Evolutionary conservation across 2,113 vertebrate genomes (phyloP), one percentile per base, ranked within the genome.

Genomic region (Burhinus oedicnemus): DNA sequence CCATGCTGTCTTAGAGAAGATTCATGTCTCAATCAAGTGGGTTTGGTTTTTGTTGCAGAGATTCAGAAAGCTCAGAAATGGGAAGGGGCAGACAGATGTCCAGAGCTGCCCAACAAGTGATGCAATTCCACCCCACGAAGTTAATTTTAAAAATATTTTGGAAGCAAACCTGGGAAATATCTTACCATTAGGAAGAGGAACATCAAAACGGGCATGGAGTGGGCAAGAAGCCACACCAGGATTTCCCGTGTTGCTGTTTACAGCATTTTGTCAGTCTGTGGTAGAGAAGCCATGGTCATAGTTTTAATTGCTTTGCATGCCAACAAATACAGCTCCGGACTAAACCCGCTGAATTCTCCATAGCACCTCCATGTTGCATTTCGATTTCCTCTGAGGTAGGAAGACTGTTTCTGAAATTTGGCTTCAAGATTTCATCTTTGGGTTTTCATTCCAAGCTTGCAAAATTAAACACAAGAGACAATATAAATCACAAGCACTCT

Each of bases 301-400:
- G 23, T 65, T 90, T 82, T 12, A 23, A 30, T 15, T 52, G 29
- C 23, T 82, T 15, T 7, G 3, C 61, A 12, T 23, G 30, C 44
- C 72, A 25, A n/a, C 22, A 42, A 20, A 12, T 5, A 44, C 34
- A 72, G 34, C 51, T 74, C 54, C 2, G 6, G 25, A 38, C 14
- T 45, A 21, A 77, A 84, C 1, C 27, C 2, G 2, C n/a, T 4
- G 23, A 40, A 44, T 71, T 71, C 74, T 34, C 51, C 40, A 5
- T 0, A 4, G 55, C 26, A n/a, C 18, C 7, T 58, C 26, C 11
- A 2, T 5, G 1, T 38, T 83, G 29, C n/a, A 10, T 40, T 51
- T 47, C 47, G 15, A 2, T 58, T 89, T 61, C 52, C 64, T 75
- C 25, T 2, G 6, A 51, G 52, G n/a, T 3, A 36, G 25, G 23